A percentile compares a stretch with the other conserved stretches of the same genome.
phyloP scores from a whole-genome alignment of 1,140 invertebrate species.

The Cyphomyrmex costatus region DNA sequence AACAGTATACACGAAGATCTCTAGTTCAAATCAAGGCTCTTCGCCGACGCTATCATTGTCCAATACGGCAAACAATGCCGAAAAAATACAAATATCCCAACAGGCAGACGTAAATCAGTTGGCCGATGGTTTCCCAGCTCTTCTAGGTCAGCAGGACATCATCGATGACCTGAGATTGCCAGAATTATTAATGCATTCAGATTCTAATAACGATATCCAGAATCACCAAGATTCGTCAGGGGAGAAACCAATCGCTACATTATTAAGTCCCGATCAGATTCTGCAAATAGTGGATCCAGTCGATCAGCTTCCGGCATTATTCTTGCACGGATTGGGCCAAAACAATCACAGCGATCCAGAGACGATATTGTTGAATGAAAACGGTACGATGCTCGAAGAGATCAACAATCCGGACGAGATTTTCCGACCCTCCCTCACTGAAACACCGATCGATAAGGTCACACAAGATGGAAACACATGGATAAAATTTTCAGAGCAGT shows the following conservation, averaged over 20 bases:
- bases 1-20: conserved; percentile 74
- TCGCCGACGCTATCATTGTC: conserved; percentile 30
- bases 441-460: conserved; percentile 28
- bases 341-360: conserved; percentile 88
- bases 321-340: conserved; percentile 80
- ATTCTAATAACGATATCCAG: conserved; percentile 80
- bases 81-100: conserved; percentile 77
- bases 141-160: conserved; percentile 80
- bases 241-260: conserved; percentile 86
- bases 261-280: conserved; percentile 83
- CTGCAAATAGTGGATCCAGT: conserved; percentile 85
- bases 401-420: conserved; percentile 89
- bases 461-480: conserved; percentile 23
- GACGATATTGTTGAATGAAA: conserved; percentile 89
- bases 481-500: conserved; percentile 66
- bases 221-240: conserved; percentile 81
- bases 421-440: conserved; percentile 78
- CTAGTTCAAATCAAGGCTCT: conserved; percentile 68
- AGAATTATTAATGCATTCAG: conserved; percentile 78
- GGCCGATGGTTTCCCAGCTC: conserved; percentile 75
- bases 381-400: conserved; percentile 87
- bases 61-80: conserved; percentile 74
- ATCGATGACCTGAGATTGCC: conserved; percentile 82
- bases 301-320: conserved; percentile 82
- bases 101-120: conserved; percentile 77